Evolutionary conservation across 2,888 invertebrate species (phyloP).

Genomic region (Cheilosia scutellata): DNA sequence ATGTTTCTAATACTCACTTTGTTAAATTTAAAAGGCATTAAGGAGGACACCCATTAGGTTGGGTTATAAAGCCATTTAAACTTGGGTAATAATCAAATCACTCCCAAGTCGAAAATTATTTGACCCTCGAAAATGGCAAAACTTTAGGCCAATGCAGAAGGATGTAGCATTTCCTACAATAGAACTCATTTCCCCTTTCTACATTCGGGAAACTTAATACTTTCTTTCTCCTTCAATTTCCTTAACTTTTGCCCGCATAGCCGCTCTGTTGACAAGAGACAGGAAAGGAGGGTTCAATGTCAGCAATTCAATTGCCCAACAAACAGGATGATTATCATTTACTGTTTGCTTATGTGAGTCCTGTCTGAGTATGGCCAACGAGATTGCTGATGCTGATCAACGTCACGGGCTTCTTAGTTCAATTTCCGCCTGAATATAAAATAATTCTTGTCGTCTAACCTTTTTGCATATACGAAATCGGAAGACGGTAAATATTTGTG

Average conservation of each 20-base stretch:
- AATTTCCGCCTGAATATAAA: slow-evolving; percentile 20
- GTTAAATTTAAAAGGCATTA: slow-evolving; percentile 44
- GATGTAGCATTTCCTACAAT: slow-evolving; percentile 9
- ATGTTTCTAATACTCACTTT: slow-evolving; percentile 40
- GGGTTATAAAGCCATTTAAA: slow-evolving; percentile 49
- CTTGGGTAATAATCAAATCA: slow-evolving; percentile 49
- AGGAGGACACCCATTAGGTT: slow-evolving; percentile 36
- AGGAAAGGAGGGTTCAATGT: slow-evolving; percentile 20
- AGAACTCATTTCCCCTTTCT: slow-evolving; percentile 10
- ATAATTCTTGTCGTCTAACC: neutral
- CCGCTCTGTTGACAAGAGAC: neutral
- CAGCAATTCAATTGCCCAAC: slow-evolving; percentile 41
- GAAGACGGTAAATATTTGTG: neutral
- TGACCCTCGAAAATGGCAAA: slow-evolving; percentile 34
- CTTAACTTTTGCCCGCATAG: slow-evolving; percentile 2
- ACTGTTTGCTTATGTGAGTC: neutral
- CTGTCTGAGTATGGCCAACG: neutral
- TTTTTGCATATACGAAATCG: neutral
- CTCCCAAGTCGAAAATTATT: slow-evolving; percentile 48
- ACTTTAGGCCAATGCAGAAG: slow-evolving; percentile 17
- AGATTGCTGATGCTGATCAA: neutral
- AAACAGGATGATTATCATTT: slow-evolving; percentile 31
- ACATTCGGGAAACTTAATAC: slow-evolving; percentile 16
- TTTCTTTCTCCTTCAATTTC: slow-evolving; percentile 30
- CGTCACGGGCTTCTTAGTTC: neutral